Conservation (phyloP, 1,140 invertebrate genomes). For the Leptinotarsa texana region DNA sequence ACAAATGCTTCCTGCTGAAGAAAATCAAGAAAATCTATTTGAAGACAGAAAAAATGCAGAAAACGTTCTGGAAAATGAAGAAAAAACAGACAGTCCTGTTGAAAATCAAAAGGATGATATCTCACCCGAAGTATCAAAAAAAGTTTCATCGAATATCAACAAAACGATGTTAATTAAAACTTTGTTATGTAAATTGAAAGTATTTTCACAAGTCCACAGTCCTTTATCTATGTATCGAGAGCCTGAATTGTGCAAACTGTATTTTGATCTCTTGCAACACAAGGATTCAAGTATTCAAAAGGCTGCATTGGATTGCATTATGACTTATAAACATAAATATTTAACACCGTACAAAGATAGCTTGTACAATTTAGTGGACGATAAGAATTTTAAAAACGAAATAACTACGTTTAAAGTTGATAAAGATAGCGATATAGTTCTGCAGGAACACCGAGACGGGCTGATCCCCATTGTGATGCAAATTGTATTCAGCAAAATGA, state of each 20-base stretch:
- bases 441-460: constrained; percentile 71
- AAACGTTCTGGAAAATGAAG: constrained; percentile 28
- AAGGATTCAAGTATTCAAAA: constrained; percentile 81
- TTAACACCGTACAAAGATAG: constrained; percentile 77
- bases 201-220: constrained; percentile 81
- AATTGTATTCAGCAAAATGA: constrained; percentile 90
- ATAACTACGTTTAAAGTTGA: constrained; percentile 78
- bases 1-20: constrained; percentile 45
- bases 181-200: constrained; percentile 71
- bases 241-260: constrained; percentile 73
- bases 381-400: constrained; percentile 86
- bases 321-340: constrained; percentile 81
- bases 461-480: constrained; percentile 82
- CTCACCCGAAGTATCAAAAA: neutral
- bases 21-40: constrained; percentile 42
- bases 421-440: constrained; percentile 68
- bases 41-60: constrained; percentile 32
- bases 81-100: no score
- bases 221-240: constrained; percentile 79
- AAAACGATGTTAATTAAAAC: constrained; percentile 59
- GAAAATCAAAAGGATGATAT: constrained; percentile 9
- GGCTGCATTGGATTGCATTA: constrained; percentile 79
- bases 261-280: constrained; percentile 77
- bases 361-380: constrained; percentile 78
- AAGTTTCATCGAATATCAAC: neutral